Conservation (phyloP, 2,113 vertebrate genomes). For the rat (Rattus norvegicus) region GRCr8 NC_086020.1:101026001-101026500, state of each 20-base stretch:
- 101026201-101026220: background rate
- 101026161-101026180: background rate
- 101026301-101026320: background rate
- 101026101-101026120: background rate
- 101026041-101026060: background rate
- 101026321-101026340: background rate
- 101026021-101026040: background rate
- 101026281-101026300: background rate
- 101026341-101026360: background rate
- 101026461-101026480: background rate
- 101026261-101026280: background rate
- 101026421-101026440: background rate
- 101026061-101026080: background rate
- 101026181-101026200: background rate
- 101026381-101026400: background rate
- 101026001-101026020: background rate
- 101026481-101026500: background rate
- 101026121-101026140: background rate
- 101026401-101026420: background rate
- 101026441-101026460: background rate
- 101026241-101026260: background rate
- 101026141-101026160: background rate
- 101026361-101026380: background rate
- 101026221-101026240: background rate
- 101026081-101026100: background rate